These are phyloP conservation scores for Achatina immaculata DNA, from an alignment of 1,140 invertebrate species.

Conservation along the genomic window DNA sequence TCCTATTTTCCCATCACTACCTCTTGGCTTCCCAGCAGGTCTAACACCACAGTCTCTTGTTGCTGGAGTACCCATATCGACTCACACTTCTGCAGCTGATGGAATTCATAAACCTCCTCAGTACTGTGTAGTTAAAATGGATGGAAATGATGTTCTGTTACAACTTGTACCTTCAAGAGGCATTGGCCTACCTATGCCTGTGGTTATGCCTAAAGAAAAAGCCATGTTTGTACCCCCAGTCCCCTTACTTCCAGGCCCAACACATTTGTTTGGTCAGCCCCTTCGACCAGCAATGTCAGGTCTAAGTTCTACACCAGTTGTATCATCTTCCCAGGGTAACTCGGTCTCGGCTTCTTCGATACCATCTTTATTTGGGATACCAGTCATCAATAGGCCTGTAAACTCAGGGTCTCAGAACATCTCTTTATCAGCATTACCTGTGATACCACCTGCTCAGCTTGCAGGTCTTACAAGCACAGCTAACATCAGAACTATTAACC, in stretches of 20 bases:
- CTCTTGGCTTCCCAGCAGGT: not conserved
- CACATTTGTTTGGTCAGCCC: slow-evolving; percentile 3
- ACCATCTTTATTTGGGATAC: not conserved
- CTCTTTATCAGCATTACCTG: not conserved
- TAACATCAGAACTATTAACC: not conserved
- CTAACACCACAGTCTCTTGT: not conserved
- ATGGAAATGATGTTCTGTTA: slow-evolving; percentile 32
- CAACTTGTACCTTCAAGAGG: slow-evolving; percentile 15
- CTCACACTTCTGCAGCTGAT: not conserved
- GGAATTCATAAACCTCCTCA: not conserved
- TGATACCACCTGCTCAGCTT: not conserved
- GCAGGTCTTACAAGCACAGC: not conserved
- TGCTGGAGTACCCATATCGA: not conserved
- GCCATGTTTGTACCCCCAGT: not conserved
- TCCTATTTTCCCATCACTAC: not conserved
- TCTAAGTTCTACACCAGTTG: not conserved
- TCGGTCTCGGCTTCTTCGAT: not conserved
- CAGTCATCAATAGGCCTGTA: not conserved
- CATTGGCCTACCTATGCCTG: not conserved
- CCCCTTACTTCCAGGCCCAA: not conserved
- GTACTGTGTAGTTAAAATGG: slow-evolving; percentile 33
- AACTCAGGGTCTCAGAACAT: not conserved
- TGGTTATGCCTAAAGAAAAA: not conserved
- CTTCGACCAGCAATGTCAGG: not conserved
- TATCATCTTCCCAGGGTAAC: not conserved